phyloP scores from a whole-genome alignment of 1,140 invertebrate genomes.

The Sarcophaga peregrina region DNA sequence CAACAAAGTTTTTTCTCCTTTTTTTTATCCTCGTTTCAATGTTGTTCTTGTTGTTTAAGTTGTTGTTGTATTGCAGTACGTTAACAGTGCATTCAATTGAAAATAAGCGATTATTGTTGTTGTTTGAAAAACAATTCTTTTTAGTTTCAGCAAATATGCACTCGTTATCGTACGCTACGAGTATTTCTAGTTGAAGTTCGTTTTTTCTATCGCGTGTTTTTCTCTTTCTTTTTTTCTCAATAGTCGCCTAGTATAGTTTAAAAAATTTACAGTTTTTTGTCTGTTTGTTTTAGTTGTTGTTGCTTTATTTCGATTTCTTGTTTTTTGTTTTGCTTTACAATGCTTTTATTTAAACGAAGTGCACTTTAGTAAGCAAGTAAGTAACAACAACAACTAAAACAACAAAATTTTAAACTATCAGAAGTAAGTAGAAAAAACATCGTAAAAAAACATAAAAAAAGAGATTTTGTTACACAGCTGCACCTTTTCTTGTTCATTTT shows the following conservation, averaged over 20 bases:
- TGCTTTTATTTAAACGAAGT: constrained; percentile 27
- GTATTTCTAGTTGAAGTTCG: neutral
- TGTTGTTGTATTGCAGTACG: constrained; percentile 18
- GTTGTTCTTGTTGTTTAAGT: neutral
- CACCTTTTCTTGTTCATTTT: constrained; percentile 25
- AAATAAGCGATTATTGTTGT: constrained; percentile 38
- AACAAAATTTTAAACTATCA: neutral
- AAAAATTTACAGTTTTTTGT: constrained; percentile 20
- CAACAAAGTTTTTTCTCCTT: neutral
- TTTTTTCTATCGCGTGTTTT: neutral
- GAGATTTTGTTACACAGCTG: constrained; percentile 31
- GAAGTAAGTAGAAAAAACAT: neutral
- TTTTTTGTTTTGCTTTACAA: neutral
- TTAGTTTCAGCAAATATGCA: constrained; percentile 19
- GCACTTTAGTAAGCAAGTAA: constrained; percentile 16
- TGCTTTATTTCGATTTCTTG: neutral
- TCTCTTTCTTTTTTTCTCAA: neutral
- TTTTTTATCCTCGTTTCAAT: neutral
- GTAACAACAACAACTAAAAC: neutral
- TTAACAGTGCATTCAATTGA: constrained; percentile 36
- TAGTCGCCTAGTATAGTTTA: constrained; percentile 16
- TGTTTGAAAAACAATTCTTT: constrained; percentile 37
- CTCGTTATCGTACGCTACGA: neutral
- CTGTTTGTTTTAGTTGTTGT: neutral
- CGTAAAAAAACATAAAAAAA: constrained; percentile 20